Evolutionary conservation across 1,140 invertebrate genomes (phyloP).

Genomic region (Mya arenaria): DNA sequence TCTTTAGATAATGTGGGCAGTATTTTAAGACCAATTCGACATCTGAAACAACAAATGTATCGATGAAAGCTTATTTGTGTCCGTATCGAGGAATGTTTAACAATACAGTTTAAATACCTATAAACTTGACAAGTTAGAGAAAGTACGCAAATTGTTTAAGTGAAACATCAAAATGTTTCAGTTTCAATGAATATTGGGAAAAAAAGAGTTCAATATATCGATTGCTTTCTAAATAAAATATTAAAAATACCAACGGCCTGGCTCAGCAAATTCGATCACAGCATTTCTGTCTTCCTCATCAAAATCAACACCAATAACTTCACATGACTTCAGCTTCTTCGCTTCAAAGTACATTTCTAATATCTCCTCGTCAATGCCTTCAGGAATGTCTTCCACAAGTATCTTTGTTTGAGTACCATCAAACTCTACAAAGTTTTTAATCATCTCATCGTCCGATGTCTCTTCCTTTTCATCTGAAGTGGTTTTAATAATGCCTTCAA

Average conservation of each 20-base stretch:
- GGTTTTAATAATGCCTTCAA: conserved; percentile 18
- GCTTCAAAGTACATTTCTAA: not conserved
- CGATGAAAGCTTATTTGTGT: not conserved
- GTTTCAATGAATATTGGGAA: not conserved
- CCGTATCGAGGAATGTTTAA: not conserved
- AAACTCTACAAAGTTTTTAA: too few species aligned
- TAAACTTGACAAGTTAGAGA: not conserved
- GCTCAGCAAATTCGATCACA: not conserved
- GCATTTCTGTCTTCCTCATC: not conserved
- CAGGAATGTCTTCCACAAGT: not conserved
- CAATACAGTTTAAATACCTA: not conserved
- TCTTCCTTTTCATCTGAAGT: too few species aligned
- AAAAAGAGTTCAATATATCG: not conserved
- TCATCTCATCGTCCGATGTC: too few species aligned
- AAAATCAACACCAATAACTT: not conserved
- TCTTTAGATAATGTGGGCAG: not conserved
- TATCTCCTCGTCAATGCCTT: not conserved
- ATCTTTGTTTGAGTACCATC: not conserved
- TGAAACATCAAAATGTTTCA: not conserved
- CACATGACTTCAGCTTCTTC: not conserved
- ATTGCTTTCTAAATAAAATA: not conserved
- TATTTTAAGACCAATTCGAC: not conserved
- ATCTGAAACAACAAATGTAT: not conserved
- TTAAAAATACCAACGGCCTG: not conserved
- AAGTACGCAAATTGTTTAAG: not conserved